Evolutionary conservation across 2,888 invertebrate species (phyloP).

Genomic region (Apeira syringaria): DNA sequence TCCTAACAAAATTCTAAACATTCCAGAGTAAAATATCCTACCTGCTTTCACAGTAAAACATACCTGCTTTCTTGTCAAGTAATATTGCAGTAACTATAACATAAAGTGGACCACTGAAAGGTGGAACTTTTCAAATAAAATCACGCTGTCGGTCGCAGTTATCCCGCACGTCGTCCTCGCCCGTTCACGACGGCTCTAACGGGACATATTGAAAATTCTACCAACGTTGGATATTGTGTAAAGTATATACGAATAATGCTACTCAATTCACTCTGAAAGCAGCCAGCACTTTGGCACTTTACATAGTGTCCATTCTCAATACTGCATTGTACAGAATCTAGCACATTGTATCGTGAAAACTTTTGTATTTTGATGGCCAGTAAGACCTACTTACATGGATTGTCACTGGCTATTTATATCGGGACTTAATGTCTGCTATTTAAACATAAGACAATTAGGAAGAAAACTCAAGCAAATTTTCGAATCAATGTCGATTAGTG

Average conservation of each 20-base stretch:
- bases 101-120: conserved; percentile 38
- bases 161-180: conserved; percentile 4
- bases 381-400: no score
- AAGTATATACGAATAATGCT: conserved; percentile 1
- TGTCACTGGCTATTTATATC: no score
- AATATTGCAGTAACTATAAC: conserved; percentile 34
- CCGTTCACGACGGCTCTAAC: not conserved
- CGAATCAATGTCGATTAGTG: no score
- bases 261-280: conserved; percentile 1
- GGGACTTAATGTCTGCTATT: no score
- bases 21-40: no score
- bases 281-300: conserved; percentile 3
- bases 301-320: not conserved
- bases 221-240: not conserved
- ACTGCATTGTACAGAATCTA: no score
- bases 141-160: conserved; percentile 25
- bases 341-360: no score
- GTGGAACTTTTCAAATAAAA: conserved; percentile 63
- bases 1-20: no score
- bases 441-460: no score
- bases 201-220: conserved; percentile 39
- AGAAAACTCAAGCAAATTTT: no score
- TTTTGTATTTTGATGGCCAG: no score
- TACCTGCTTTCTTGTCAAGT: conserved; percentile 8
- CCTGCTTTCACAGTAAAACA: no score